Conservation (phyloP, 2,797 vertebrate species). For the Spinus olivaceus region DNA sequence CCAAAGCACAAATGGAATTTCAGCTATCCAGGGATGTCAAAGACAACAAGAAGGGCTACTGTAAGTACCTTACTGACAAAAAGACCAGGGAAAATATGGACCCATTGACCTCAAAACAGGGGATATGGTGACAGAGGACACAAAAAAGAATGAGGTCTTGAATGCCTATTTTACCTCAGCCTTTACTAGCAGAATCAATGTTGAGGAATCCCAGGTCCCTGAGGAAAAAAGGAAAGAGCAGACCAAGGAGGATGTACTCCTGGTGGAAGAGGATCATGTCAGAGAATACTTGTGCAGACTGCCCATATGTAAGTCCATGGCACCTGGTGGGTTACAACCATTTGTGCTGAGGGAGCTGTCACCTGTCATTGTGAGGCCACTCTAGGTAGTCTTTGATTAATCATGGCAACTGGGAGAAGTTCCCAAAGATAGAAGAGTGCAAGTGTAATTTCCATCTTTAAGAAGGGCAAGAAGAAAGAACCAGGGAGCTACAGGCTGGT, state of each 20-base stretch:
- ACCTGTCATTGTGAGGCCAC: neutral
- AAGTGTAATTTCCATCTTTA: neutral
- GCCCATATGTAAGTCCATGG: neutral
- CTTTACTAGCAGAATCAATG: neutral
- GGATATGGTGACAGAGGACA: neutral
- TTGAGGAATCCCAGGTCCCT: neutral
- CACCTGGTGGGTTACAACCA: neutral
- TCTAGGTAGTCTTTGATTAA: neutral
- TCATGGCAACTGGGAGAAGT: neutral
- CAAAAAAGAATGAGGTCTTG: neutral
- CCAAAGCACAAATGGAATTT: neutral
- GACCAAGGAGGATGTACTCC: neutral
- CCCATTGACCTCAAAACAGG: accelerated
- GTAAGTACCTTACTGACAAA: neutral
- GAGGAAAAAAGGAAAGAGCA: neutral
- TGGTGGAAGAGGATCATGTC: neutral
- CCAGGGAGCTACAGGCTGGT: neutral
- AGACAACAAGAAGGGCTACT: neutral
- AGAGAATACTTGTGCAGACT: neutral
- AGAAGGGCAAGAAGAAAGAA: neutral
- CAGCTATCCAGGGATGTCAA: neutral
- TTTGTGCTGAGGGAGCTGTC: neutral
- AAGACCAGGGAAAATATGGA: neutral
- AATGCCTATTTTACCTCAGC: neutral
- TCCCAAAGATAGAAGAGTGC: neutral